Base-by-base conservation (phyloP, 1,140 invertebrate species). In the Trichonephila clavipes region DNA sequence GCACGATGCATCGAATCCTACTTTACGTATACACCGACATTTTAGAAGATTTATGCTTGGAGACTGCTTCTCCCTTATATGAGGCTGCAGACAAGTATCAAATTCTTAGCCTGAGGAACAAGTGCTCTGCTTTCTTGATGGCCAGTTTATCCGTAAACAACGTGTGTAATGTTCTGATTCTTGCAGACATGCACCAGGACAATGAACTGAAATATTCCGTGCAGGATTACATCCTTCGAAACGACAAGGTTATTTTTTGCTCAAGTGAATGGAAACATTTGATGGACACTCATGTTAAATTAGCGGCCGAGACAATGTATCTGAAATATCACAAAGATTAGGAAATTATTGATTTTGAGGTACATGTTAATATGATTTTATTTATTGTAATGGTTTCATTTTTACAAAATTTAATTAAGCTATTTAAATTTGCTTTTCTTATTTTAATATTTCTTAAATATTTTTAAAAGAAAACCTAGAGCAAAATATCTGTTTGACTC, bases 31-130 rank as follows among this genome's bases (percentile, higher is more conserved):
- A 83, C 40, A 51, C 82, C 14, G 51, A 34, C 14, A 18, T 10
- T 58, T 21, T 58, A 8, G 82, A 58, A n/a, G 34, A 58, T 19
- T 3, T 58, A 40, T 3, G 14, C 7, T 44, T 4, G 34, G 21
- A 83, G 21, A 58, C 10, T 51, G 82, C 28, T 21, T 21, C 21
- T 5, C 14, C 1, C 2, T n/a, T 83, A 34, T 83, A 44, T n/a
- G 82, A 8, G 28, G 82, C 82, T n/a, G 82, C 82, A 51, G 44
- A 83, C 44, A 44, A n/a, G 18, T 83, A 83, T 24, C 69, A 77
- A 58, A 34, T 83, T 5, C 28, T n/a, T 14, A 51, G 5, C 28
- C 7, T 77, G 69, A 77, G 8, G 14, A 18, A 34, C 12, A 21
- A 14, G n/a, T 77, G 69, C 14, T 28, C 69, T 28, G 0, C 28